Evolutionary conservation across 2,888 invertebrate genomes (phyloP), one percentile per base, ranked within the genome.

Genomic region (Tetragonula carbonaria): DNA sequence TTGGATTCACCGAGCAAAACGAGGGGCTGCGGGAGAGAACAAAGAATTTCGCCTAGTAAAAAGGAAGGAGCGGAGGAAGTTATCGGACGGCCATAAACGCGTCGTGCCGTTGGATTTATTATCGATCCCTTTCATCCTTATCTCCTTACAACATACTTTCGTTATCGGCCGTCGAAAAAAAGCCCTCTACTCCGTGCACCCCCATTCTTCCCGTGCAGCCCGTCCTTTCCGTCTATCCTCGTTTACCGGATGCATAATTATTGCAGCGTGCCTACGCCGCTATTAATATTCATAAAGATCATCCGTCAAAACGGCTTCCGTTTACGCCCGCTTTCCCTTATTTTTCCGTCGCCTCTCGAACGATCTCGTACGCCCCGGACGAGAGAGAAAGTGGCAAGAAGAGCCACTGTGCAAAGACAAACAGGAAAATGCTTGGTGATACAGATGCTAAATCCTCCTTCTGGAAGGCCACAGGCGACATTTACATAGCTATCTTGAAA

Each of bases 251-350:
- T 74, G 89, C 90, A 90, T 89, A 90, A 90, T 90, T 88, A 88
- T 90, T 87, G 80, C 87, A 82, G 83, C 84, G 81, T 83, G 79
- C 78, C 82, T 59, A 70, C 74, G 63, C 73, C 62, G 72, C 67
- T 83, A 88, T 90, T 90, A 90, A 89, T 89, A 89, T 89, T 89
- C 89, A 90, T 90, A 90, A 89, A 77, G 83, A 78, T 90, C 82
- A 89, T 89, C 88, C 86, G 87, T 90, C 87, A 86, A 87, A 87
- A 86, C 77, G 81, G 67, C 77, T 78, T 55, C 66, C 76, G 57
- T 80, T 81, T 70, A 67, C 53, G 73, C 68, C 16, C 57, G 33
- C 53, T 16, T 51, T 68, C 70, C 28, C 65, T 76, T 78, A 53
- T 74, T 67, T 71, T 74, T 67, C 74, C 53, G 70, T 73, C 50